Evolutionary conservation across 2,797 vertebrate genomes (phyloP).

Genomic region (Amniataba percoides): DNA sequence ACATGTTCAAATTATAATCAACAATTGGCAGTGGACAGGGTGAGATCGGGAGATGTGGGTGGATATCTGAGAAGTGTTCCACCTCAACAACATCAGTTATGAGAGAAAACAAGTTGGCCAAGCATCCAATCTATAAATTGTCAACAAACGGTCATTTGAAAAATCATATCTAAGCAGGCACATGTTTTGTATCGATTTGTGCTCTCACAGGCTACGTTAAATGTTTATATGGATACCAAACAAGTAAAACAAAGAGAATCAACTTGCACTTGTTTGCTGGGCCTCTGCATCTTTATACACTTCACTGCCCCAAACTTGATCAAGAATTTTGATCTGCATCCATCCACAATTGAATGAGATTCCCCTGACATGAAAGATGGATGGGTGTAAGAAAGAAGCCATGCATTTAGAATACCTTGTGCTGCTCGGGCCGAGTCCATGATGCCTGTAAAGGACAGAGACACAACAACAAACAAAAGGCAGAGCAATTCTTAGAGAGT

Average conservation of each 20-base stretch:
- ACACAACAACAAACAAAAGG: slow-evolving; percentile 90
- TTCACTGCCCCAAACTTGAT: slow-evolving; percentile 52
- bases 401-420: slow-evolving; percentile 96
- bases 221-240: slow-evolving; percentile 30
- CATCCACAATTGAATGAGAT: slow-evolving; percentile 69
- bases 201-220: background rate
- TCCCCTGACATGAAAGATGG: slow-evolving; percentile 74
- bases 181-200: slow-evolving; percentile 14
- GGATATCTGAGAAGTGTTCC: slow-evolving; percentile 40
- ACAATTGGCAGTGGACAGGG: slow-evolving; percentile 24
- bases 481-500: slow-evolving; percentile 88
- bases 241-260: slow-evolving; percentile 15
- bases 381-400: slow-evolving; percentile 76
- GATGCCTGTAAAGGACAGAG: slow-evolving; percentile 98
- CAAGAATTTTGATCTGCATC: slow-evolving; percentile 69
- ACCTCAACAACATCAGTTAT: slow-evolving; percentile 25
- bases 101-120: slow-evolving; percentile 6
- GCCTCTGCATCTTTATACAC: slow-evolving; percentile 32
- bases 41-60: slow-evolving; percentile 35
- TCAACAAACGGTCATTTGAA: background rate
- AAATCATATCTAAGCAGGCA: slow-evolving; percentile 12
- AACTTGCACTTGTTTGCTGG: slow-evolving; percentile 16
- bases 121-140: slow-evolving; percentile 7
- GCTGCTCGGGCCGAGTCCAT: slow-evolving; percentile 98
- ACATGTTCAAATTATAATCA: slow-evolving; percentile 36